A percentile compares a stretch with the other conserved stretches of the same genome.
Conservation (phyloP, 1,140 invertebrate species). For the Zaprionus ornatus region DNA sequence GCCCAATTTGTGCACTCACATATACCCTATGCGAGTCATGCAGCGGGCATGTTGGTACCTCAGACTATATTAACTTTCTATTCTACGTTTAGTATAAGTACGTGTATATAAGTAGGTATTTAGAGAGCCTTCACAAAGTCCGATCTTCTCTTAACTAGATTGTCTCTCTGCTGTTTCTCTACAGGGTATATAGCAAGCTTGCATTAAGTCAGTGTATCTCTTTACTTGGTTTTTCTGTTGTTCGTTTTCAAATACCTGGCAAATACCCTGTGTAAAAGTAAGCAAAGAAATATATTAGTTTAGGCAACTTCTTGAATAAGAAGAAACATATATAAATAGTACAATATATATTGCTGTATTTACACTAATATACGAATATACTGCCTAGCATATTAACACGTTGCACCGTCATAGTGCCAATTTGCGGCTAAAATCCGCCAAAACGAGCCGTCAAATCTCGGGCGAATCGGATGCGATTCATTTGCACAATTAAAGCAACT, state of each 20-base stretch:
- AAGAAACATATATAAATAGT: not conserved
- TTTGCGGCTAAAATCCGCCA: not conserved
- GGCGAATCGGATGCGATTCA: slow-evolving; percentile 69
- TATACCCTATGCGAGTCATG: not conserved
- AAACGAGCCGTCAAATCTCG: slow-evolving; percentile 56
- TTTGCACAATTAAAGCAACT: slow-evolving; percentile 71
- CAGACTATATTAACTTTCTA: no score
- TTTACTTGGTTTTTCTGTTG: not conserved
- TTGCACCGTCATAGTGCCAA: not conserved
- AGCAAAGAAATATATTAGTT: not conserved
- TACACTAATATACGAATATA: not conserved
- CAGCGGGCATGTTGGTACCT: not conserved
- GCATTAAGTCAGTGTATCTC: not conserved
- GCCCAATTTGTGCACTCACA: not conserved
- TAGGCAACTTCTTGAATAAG: not conserved
- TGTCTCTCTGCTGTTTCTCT: not conserved
- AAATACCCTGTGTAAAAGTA: not conserved
- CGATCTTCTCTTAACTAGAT: not conserved
- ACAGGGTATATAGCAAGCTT: not conserved
- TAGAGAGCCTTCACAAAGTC: no score
- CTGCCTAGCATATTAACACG: not conserved
- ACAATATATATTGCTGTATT: not conserved
- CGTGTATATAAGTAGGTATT: no score
- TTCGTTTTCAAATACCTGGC: not conserved
- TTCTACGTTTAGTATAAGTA: no score